These are phyloP conservation scores for Mus pahari DNA, from an alignment of 2,113 vertebrate species.

Conservation along the genomic window DNA sequence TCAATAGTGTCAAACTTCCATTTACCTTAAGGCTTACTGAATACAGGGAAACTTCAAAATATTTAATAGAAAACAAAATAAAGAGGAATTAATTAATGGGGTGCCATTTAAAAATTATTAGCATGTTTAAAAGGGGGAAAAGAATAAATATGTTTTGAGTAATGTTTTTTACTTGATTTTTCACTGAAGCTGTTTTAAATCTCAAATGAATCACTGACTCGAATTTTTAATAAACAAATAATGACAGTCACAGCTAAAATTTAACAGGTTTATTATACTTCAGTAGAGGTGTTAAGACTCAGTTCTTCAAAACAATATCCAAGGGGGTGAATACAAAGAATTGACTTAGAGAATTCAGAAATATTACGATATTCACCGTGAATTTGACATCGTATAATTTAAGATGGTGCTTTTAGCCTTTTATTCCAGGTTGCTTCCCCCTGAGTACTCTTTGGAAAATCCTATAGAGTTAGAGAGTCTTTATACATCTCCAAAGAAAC, in stretches of 20 bases:
- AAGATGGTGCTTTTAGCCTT: neutral
- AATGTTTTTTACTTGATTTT: slow-evolving; percentile 32
- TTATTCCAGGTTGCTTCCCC: neutral
- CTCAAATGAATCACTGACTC: neutral
- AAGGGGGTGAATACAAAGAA: neutral
- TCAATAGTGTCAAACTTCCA: slow-evolving; percentile 8
- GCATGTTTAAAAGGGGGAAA: neutral
- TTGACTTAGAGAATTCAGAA: neutral
- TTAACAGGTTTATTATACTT: neutral
- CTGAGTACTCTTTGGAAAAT: neutral
- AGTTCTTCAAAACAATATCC: slow-evolving; percentile 8
- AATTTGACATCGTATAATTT: neutral
- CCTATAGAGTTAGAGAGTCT: neutral
- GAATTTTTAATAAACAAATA: slow-evolving; percentile 41
- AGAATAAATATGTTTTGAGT: slow-evolving; percentile 30
- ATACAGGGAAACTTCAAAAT: slow-evolving; percentile 17
- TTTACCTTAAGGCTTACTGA: slow-evolving; percentile 17
- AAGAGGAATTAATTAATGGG: slow-evolving; percentile 18
- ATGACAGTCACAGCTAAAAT: neutral
- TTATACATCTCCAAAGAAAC: neutral
- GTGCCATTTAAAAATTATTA: slow-evolving; percentile 29
- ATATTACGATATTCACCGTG: neutral
- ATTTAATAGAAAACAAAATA: slow-evolving; percentile 37
- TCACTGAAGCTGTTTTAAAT: neutral
- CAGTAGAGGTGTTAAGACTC: neutral